A percentile compares a stretch with the other conserved stretches of the same genome.
phyloP scores from a whole-genome alignment of 2,797 vertebrate genomes.

The Acanthurus leucopareius region DNA sequence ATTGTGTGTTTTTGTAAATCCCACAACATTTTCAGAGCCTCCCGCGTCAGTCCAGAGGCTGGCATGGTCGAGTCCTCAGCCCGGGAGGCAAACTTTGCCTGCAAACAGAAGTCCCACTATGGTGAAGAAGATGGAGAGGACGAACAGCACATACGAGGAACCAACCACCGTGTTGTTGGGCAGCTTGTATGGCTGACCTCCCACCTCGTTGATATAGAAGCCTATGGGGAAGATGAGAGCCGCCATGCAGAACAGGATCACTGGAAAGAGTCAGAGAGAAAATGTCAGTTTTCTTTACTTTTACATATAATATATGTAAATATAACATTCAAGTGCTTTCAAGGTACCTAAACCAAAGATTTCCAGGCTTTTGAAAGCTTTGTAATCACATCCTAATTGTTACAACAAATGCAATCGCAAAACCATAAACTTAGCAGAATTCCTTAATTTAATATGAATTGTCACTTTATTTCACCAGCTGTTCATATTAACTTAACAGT shows the following conservation, averaged over 20 bases:
- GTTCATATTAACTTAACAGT: no score
- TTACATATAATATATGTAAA: no score
- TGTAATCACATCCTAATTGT: no score
- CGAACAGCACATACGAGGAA: slow-evolving; percentile 98
- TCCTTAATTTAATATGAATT: no score
- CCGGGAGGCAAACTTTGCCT: slow-evolving; percentile 98
- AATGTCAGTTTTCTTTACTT: slow-evolving; percentile 43
- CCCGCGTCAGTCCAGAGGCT: slow-evolving; percentile 69
- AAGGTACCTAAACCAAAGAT: no score
- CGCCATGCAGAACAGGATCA: slow-evolving; percentile 99
- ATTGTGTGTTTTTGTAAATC: slow-evolving; percentile 69
- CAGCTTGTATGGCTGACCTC: slow-evolving; percentile 98
- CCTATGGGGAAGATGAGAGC: slow-evolving; percentile 99
- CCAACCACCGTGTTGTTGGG: slow-evolving; percentile 99
- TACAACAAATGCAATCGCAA: no score
- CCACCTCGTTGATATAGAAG: slow-evolving; percentile 99
- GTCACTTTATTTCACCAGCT: no score
- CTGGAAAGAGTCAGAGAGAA: slow-evolving; percentile 82
- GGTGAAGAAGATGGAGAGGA: slow-evolving; percentile 99
- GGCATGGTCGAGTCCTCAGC: slow-evolving; percentile 84
- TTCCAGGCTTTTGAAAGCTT: no score
- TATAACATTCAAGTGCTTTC: no score
- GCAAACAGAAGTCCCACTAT: slow-evolving; percentile 99
- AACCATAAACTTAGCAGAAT: no score
- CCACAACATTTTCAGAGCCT: slow-evolving; percentile 69